phyloP scores from a whole-genome alignment of 1,140 invertebrate genomes.

The Cherax quadricarinatus region DNA sequence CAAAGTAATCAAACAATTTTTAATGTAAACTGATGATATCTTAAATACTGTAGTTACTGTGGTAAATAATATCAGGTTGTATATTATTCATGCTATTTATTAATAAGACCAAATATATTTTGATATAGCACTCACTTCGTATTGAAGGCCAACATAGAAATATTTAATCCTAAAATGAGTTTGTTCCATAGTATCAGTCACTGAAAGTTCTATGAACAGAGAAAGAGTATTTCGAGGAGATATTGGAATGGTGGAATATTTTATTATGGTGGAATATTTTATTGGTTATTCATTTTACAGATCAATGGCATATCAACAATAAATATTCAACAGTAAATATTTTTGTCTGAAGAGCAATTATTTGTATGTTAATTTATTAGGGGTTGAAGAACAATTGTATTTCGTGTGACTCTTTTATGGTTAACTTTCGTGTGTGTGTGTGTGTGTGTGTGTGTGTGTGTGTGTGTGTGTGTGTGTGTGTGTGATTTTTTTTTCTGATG shows the following conservation, averaged over 20 bases:
- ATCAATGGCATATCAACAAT: neutral
- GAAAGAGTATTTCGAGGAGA: neutral
- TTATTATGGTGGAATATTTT: neutral
- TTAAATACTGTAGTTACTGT: no score
- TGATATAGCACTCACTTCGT: conserved; percentile 53
- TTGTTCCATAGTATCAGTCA: neutral
- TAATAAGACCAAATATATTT: conserved; percentile 37
- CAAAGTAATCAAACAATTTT: no score
- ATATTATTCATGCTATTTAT: conserved; percentile 22
- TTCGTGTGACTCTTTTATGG: no score
- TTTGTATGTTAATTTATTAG: no score
- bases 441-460: no score
- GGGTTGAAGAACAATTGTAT: no score
- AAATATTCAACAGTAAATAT: neutral
- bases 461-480: no score
- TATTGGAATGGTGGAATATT: neutral
- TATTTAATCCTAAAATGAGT: neutral
- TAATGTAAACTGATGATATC: no score
- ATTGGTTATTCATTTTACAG: neutral
- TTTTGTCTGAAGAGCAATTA: neutral
- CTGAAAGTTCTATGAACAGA: neutral
- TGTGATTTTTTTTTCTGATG: no score
- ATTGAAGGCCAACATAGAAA: conserved; percentile 42
- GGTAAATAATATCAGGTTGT: no score
- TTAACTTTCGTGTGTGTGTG: no score